Conservation (phyloP, 2,797 vertebrate genomes). For the Enteromius argenteus region DNA sequence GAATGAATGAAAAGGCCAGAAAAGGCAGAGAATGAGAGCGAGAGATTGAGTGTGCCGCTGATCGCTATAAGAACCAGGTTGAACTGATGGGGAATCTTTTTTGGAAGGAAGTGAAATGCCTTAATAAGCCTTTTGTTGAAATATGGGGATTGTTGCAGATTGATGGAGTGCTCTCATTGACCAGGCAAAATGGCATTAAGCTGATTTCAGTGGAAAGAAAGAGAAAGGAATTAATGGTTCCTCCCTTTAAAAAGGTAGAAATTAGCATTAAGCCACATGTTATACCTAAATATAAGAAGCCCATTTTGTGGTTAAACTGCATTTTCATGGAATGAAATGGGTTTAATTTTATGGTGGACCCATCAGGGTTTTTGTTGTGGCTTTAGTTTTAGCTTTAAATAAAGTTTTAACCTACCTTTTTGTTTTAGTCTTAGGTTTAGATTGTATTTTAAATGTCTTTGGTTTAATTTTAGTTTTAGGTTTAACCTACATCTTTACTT, state of each 20-base stretch:
- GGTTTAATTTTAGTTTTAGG: neutral
- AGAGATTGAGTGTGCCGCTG: conserved; percentile 77
- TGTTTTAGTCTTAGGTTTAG: neutral
- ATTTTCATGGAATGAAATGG: too few species aligned
- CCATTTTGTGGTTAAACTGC: neutral
- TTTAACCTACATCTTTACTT: neutral
- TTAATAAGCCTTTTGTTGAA: conserved; percentile 72
- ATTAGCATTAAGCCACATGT: conserved; percentile 12
- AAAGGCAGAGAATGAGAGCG: conserved; percentile 50
- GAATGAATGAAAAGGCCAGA: conserved; percentile 71
- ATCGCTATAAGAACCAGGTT: conserved; percentile 70
- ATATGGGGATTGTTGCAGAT: conserved; percentile 74
- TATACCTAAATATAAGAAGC: neutral
- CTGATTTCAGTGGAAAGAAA: conserved; percentile 54
- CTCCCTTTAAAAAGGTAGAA: conserved; percentile 50
- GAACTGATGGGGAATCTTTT: conserved; percentile 67
- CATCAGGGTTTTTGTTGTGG: neutral
- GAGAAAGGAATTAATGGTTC: conserved; percentile 55
- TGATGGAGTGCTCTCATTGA: conserved; percentile 74
- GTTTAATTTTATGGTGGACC: neutral
- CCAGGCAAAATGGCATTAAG: conserved; percentile 66
- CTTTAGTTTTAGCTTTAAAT: neutral
- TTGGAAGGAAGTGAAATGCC: conserved; percentile 67
- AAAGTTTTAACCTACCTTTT: neutral
- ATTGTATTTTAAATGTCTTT: neutral